Base-by-base conservation (phyloP, 2,797 vertebrate species). In the Mastacembelus armatus region DNA sequence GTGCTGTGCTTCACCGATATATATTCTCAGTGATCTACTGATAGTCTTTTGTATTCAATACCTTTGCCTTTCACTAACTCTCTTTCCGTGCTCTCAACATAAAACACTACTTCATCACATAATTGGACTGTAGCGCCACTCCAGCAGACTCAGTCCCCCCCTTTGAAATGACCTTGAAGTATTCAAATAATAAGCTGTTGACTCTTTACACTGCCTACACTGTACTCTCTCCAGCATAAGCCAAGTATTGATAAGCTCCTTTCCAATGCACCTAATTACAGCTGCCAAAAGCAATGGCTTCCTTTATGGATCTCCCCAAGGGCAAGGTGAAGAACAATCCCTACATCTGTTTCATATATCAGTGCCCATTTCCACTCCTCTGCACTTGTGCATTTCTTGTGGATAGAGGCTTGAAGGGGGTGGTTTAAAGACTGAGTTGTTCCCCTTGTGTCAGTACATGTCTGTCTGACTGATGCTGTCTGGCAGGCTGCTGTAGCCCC, bases 231-330 rank as follows among this genome's bases (percentile, higher is more conserved):
- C 63, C 14, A 29, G 47, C 10, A 38, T 38, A 2, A 62, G 29
- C 60, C 54, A 36, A 60, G 65, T 60, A 69, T 69, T 24, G 55
- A 78, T 65, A 74, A 33, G 39, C 51, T 27, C 21, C 51, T 66
- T 77, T 55, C 40, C 38, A 54, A 67, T 60, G 39, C 43, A 21
- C 77, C 73, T 83, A 83, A 85, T 78, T 84, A 63, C 70, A 80
- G 71, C 38, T 43, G 52, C 19, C 15, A 59, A 59, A 61, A 48
- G 70, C 69, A 57, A 51, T 45, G 30, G n/a, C 48, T 73, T 51
- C 52, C 38, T 78, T 78, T 45, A 63, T 78, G 75, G 78, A 71
- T 81, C 77, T 71, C 62, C 29, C 66, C 49, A 64, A 75, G 72
- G 77, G 68, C 57, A 47, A 40, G 70, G 56, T 54, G 56, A 69